Conservation (phyloP, 1,140 invertebrate genomes). For the Lordiphosa stackelbergi region DNA sequence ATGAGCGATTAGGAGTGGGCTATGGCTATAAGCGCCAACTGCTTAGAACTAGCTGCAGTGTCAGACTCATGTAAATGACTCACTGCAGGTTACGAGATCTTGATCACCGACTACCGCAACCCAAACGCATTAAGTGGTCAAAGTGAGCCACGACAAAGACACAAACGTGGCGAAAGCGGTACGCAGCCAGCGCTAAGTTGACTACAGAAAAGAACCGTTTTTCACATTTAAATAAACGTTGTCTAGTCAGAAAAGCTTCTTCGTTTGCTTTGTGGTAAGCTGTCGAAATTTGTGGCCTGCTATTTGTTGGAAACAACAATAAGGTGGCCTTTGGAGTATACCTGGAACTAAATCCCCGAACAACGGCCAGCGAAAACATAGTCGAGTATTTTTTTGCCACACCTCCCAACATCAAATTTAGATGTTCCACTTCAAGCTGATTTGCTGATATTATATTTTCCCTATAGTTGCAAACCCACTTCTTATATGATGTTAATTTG, state of each 20-base stretch:
- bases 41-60: conserved; percentile 10
- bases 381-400: too few species aligned
- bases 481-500: too few species aligned
- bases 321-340: conserved; percentile 1
- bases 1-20: conserved; percentile 1
- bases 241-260: conserved; percentile 32
- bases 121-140: conserved; percentile 23
- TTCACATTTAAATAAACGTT: conserved; percentile 43
- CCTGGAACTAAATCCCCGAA: background rate
- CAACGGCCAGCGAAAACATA: too few species aligned
- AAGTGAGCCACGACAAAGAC: conserved; percentile 2
- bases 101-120: conserved; percentile 8
- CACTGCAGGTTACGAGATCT: conserved; percentile 13
- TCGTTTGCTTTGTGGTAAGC: background rate
- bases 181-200: conserved; percentile 6
- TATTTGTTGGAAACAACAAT: conserved; percentile 1
- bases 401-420: too few species aligned
- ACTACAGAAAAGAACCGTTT: conserved; percentile 48
- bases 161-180: conserved; percentile 36
- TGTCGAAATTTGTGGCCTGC: conserved; percentile 12
- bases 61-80: background rate
- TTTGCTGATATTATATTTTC: too few species aligned
- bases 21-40: conserved; percentile 26
- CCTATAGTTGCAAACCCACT: too few species aligned
- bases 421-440: too few species aligned